A percentile compares a stretch with the other conserved stretches of the same genome.
Conservation (phyloP, 2,797 vertebrate species). For the Benthosema pterotum region DNA sequence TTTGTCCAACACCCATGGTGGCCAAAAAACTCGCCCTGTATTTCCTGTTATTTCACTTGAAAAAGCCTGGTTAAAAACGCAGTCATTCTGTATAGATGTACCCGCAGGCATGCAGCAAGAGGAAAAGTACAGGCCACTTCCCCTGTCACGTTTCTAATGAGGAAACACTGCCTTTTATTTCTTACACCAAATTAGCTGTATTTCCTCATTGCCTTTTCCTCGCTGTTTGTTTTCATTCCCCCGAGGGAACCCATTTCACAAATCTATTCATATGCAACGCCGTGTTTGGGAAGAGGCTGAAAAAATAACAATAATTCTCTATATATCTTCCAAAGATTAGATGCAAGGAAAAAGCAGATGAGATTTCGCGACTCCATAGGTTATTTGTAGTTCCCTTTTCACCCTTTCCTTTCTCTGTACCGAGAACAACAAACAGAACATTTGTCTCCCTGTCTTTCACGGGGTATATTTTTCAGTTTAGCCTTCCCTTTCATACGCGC, state of each 20-base stretch:
- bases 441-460: conserved; percentile 24
- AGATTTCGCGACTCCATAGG: conserved; percentile 48
- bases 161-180: conserved; percentile 37
- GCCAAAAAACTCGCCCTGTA: no score
- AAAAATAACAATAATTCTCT: conserved; percentile 43
- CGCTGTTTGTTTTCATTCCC: conserved; percentile 50
- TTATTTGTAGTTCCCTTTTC: conserved; percentile 40
- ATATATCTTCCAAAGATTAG: conserved; percentile 40
- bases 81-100: no score
- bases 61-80: no score
- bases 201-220: conserved; percentile 34
- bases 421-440: conserved; percentile 31
- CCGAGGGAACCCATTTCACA: conserved; percentile 53
- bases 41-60: no score
- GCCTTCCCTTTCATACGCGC: conserved; percentile 27
- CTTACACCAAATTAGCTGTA: conserved; percentile 54
- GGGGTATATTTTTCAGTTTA: conserved; percentile 35
- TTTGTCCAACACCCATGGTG: no score
- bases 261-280: conserved; percentile 44
- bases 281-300: conserved; percentile 26
- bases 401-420: conserved; percentile 9
- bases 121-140: conserved; percentile 26
- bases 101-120: conserved; percentile 9
- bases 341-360: conserved; percentile 50
- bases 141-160: conserved; percentile 47